Base-by-base conservation (phyloP, 1,140 invertebrate genomes). In the Cardiocondyla obscurior region DNA sequence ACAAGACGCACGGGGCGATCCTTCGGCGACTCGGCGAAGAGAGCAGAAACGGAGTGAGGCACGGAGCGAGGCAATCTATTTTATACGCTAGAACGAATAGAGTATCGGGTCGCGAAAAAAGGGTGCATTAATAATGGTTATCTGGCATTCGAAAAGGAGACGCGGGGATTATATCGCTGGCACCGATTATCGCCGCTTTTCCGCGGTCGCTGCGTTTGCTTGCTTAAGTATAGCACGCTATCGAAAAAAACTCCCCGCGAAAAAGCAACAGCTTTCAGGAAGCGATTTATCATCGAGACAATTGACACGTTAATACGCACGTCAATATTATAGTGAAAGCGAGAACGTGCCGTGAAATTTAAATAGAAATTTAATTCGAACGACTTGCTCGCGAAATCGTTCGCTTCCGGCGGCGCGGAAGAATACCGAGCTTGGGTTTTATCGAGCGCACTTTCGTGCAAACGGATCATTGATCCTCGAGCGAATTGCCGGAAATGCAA, bases 281-380 rank as follows among this genome's bases (percentile, higher is more conserved):
- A 36, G 30, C 14, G 22, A 33, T 64, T 76, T 28, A 73, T 64
- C 12, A 10, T 39, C 49, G 30, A 12, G 19, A 42, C 28, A 67
- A 60, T 76, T 57, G 22, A n/a, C 10, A 76, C n/a, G 30, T 44
- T 42, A 64, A 67, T 58, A 19, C n/a, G 19, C 12, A 6, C 10
- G 39, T 44, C 16, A 55, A 67, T n/a, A n/a, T n/a, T n/a, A n/a
- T 58, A 19, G 16, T 6, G 10, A 77, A 69, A 72, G 51, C 25
- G 57, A 22, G n/a, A 82, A 19, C 60, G 6, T 39, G n/a, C 62
- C 70, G 46, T 55, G 58, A 70, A 84, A 70, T 46, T 62, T 22
- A 42, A 2, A 65, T 22, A 10, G 14, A 53, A 39, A 39, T 39
- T 67, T 69, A 55, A 58, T 14, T 16, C 5, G 2, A 4, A 28